A percentile compares a stretch with the other conserved stretches of the same genome.
Conservation (phyloP, 2,113 vertebrate genomes). For the Rhynchomys soricoides region DNA sequence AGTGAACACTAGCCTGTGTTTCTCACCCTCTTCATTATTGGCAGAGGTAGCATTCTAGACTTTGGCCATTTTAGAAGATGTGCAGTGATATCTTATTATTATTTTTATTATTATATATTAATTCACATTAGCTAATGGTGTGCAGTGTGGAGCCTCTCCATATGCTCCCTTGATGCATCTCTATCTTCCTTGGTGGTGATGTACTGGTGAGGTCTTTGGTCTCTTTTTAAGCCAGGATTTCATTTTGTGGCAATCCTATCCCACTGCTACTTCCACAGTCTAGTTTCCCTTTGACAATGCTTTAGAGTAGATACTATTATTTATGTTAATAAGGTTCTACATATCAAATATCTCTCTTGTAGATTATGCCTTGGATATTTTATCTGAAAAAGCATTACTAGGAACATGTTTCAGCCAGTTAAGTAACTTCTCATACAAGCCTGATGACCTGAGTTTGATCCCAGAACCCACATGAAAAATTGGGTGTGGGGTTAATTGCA, state of each 20-base stretch:
- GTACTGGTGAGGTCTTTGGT: background rate
- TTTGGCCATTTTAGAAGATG: background rate
- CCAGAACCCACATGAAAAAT: background rate
- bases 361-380: background rate
- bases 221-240: background rate
- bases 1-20: background rate
- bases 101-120: background rate
- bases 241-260: background rate
- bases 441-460: background rate
- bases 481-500: background rate
- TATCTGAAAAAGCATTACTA: background rate
- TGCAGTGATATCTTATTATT: background rate
- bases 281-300: background rate
- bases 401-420: background rate
- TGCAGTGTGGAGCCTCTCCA: background rate
- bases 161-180: background rate
- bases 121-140: background rate
- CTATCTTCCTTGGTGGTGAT: background rate
- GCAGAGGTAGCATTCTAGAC: background rate
- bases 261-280: background rate
- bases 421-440: background rate
- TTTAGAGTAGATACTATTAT: background rate
- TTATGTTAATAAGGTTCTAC: background rate
- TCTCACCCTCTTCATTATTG: background rate
- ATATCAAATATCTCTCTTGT: background rate